phyloP scores from a whole-genome alignment of 2,888 invertebrate species.

The Hipparchia sbordonii region DNA sequence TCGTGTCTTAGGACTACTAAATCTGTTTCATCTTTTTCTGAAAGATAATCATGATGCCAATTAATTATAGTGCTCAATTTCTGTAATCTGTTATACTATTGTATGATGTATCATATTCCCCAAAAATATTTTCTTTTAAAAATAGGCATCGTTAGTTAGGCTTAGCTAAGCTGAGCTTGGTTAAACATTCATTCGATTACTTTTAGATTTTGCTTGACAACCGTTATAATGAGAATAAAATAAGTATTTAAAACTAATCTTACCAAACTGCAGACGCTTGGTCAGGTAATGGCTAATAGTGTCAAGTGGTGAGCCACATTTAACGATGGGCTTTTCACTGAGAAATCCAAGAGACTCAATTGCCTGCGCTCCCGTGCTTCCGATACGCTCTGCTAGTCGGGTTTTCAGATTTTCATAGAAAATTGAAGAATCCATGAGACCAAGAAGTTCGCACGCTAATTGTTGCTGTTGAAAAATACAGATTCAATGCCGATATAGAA shows the following conservation, averaged over 20 bases:
- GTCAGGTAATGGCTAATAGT: constrained; percentile 95
- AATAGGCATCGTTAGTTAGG: no score
- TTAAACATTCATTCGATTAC: no score
- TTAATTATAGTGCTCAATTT: no score
- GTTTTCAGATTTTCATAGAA: constrained; percentile 96
- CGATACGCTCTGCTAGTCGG: constrained; percentile 91
- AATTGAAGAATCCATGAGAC: constrained; percentile 91
- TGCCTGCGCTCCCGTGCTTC: constrained; percentile 86
- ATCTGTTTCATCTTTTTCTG: constrained; percentile 91
- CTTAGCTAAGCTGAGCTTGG: no score
- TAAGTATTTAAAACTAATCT: constrained; percentile 38
- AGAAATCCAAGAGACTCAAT: constrained; percentile 95
- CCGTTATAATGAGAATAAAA: no score
- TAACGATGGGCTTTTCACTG: constrained; percentile 90
- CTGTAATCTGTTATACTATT: no score
- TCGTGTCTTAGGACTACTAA: constrained; percentile 97
- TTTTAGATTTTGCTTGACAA: no score
- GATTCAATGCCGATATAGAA: no score
- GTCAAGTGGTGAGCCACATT: constrained; percentile 94
- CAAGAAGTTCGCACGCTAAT: constrained; percentile 92
- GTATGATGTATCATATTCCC: no score
- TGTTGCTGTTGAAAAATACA: constrained; percentile 80
- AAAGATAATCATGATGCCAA: constrained; percentile 14
- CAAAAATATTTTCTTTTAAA: no score
- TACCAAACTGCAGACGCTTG: constrained; percentile 90